phyloP scores from a whole-genome alignment of 1,140 invertebrate genomes.

The Drosophila nannoptera region DNA sequence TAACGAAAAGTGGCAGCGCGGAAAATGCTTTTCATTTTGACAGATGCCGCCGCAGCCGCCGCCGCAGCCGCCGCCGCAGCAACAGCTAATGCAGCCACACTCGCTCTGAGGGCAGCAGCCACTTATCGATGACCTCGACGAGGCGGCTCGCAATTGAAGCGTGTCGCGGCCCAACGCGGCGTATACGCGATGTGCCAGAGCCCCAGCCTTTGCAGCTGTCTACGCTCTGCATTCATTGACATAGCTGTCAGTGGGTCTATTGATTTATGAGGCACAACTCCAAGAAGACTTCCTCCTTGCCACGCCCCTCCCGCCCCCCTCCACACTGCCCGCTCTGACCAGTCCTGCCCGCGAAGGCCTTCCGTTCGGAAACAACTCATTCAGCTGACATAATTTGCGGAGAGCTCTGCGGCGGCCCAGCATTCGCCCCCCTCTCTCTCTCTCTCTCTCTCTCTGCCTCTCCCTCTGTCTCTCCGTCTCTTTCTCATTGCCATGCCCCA shows the following conservation, averaged over 20 bases:
- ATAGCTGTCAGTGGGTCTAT: constrained; percentile 47
- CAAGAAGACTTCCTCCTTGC: neutral
- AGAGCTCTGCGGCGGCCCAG: constrained; percentile 9
- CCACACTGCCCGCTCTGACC: too few relatives aligned
- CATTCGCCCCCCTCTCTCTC: neutral
- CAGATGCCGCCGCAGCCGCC: constrained; percentile 34
- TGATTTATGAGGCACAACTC: constrained; percentile 41
- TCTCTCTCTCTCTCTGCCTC: neutral
- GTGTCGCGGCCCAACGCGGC: constrained; percentile 53
- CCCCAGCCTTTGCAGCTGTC: neutral
- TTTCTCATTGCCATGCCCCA: too few relatives aligned
- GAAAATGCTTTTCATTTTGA: constrained; percentile 62
- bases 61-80: constrained; percentile 33
- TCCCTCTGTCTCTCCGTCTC: neutral
- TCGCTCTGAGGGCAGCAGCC: constrained; percentile 34
- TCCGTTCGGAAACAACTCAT: constrained; percentile 42
- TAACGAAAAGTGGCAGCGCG: constrained; percentile 38
- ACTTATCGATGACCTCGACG: constrained; percentile 69
- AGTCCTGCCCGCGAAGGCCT: too few relatives aligned
- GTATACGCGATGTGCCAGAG: constrained; percentile 51
- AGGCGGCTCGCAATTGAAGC: constrained; percentile 41
- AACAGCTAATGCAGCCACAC: constrained; percentile 33
- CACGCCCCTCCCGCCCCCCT: neutral
- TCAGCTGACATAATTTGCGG: constrained; percentile 62
- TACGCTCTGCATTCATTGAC: constrained; percentile 47